Evolutionary conservation across 2,797 vertebrate species (phyloP).

Genomic region (Aplochiton taeniatus): DNA sequence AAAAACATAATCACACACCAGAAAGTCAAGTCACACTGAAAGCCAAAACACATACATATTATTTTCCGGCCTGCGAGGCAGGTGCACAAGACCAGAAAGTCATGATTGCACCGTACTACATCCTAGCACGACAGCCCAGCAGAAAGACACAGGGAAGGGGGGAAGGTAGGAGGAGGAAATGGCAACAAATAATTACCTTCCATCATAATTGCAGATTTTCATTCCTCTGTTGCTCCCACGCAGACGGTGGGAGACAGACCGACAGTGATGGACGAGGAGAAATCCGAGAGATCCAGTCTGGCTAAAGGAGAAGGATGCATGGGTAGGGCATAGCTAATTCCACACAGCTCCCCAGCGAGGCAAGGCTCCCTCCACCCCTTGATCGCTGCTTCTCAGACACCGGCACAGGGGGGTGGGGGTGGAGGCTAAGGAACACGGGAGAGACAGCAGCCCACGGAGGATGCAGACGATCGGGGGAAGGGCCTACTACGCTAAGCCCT

Average conservation of each 20-base stretch:
- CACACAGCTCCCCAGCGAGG: conserved; percentile 50
- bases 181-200: conserved; percentile 69
- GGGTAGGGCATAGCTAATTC: conserved; percentile 70
- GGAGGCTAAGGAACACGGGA: conserved; percentile 28
- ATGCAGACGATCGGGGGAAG: conserved; percentile 38
- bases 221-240: conserved; percentile 69
- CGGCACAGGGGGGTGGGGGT: conserved; percentile 31
- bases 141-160: background rate
- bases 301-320: conserved; percentile 65
- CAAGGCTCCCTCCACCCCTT: conserved; percentile 57
- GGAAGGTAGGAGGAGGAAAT: background rate
- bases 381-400: conserved; percentile 57
- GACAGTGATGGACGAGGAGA: conserved; percentile 22
- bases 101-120: conserved; percentile 17
- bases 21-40: background rate
- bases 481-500: conserved; percentile 62
- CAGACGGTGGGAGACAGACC: conserved; percentile 25
- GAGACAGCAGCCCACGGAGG: conserved; percentile 40
- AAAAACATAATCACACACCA: background rate
- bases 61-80: background rate
- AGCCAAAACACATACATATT: background rate
- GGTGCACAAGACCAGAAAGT: conserved; percentile 11
- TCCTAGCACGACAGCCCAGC: conserved; percentile 33
- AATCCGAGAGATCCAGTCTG: conserved; percentile 50
- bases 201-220: conserved; percentile 83